Base-by-base conservation (phyloP, 2,113 vertebrate species). In the Callocephalon fimbriatum region DNA sequence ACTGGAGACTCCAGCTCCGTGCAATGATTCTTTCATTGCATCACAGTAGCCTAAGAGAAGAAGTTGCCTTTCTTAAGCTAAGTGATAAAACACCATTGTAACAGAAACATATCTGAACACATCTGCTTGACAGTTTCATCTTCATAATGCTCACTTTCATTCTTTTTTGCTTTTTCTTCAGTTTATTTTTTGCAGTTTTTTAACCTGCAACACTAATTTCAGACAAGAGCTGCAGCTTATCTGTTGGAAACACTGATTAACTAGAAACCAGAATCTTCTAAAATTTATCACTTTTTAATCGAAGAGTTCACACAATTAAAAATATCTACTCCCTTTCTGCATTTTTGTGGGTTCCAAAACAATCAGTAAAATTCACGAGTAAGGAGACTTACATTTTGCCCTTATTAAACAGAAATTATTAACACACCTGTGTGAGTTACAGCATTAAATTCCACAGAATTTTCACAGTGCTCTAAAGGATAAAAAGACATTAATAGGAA, bases 401-500 rank as follows among this genome's bases (percentile, higher is more conserved):
- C 37, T 91, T 75, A 68, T 76, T 73, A 94, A 76, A 29, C 23
- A 45, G 66, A 26, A 93, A 80, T 79, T 88, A 76, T 53, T 42
- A 86, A 12, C 7, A 47, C 35, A 87, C 37, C 38, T 42, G 38
- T 50, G 10, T 75, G 86, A 76, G 45, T 71, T 54, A 42, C 54
- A 77, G 47, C 42, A 92, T 62, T 89, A 84, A 88, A 94, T 84
- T 91, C 65, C 65, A 86, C 35, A 63, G 79, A 70, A 47, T 67
- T 81, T 87, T 77, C 72, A 58, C 1, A 1, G 27, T 59, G 66
- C 23, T 78, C 38, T 72, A 21, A 72, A 87, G 73, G 35, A 81
- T 74, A 86, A 88, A 66, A 93, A 90, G 14, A 75, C 59, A 89
- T 93, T 74, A 91, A 51, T 35, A 94, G 56, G 89, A 95, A 95